phyloP scores from a whole-genome alignment of 2,113 vertebrate species.

The Xiphias gladius region DNA sequence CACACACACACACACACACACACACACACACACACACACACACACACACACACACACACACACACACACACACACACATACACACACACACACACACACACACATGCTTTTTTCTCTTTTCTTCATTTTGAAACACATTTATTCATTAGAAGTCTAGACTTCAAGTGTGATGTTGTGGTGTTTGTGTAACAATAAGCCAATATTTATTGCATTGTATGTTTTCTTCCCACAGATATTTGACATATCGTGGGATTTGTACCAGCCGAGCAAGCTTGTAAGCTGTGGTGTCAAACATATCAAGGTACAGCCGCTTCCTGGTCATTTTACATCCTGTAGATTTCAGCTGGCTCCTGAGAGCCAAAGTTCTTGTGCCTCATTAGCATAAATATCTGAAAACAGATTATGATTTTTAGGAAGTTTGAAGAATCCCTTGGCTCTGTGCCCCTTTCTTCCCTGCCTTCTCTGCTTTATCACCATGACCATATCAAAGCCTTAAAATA shows the following conservation, averaged over 20 bases:
- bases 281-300: slow-evolving; percentile 98
- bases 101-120: slow-evolving; percentile 12
- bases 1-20: neutral
- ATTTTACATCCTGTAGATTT: slow-evolving; percentile 10
- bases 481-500: slow-evolving; percentile 72
- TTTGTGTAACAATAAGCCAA: neutral
- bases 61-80: neutral
- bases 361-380: slow-evolving; percentile 42
- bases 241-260: slow-evolving; percentile 97
- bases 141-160: neutral
- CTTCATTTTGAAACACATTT: slow-evolving; percentile 8
- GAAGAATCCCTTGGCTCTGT: slow-evolving; percentile 2
- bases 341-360: neutral
- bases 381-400: slow-evolving; percentile 50
- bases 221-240: slow-evolving; percentile 91
- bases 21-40: neutral
- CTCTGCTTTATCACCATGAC: slow-evolving; percentile 52
- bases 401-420: slow-evolving; percentile 41
- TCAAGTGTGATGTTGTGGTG: neutral
- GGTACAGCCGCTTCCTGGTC: slow-evolving; percentile 82
- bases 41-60: neutral
- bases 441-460: slow-evolving; percentile 20
- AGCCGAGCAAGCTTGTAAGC: slow-evolving; percentile 96
- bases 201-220: slow-evolving; percentile 32
- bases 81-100: neutral